Evolutionary conservation across 2,888 invertebrate species (phyloP), one percentile per base, ranked within the genome.

Genomic region (Acleris cristana): DNA sequence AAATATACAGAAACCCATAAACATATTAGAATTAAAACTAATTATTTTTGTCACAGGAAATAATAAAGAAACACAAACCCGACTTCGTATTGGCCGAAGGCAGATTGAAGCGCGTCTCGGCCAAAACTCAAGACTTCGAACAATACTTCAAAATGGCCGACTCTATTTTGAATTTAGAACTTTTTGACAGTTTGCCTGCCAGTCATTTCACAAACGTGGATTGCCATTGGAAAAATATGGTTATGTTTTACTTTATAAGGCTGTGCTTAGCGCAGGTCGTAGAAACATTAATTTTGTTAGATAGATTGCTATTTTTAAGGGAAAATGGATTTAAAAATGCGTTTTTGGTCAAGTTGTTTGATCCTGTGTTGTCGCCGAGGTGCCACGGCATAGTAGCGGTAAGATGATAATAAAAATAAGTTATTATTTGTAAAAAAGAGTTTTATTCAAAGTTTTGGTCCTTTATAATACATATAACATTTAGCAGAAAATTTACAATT

Each of bases 351-450:
- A 95, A 95, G 77, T 87, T 98, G 70, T 98, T 98, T 88, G 96
- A 98, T 91, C 96, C 97, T 7, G 93, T 96, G 0, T 87, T 96
- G 68, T 98, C 98, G 1, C 98, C 98, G 3, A 92, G 98, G 74
- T 97, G 96, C 88, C 96, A 96, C 84, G 95, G 95, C 51, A 93
- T 97, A 76, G 89, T 97, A 64, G 95, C 95, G 73, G 77, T 94
- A 53, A 95, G 94, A 79, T 89, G 79, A 70, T 64, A 68, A 34
- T 53, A 68, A 51, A 21, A 19, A 1, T 10, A 19, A 51, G 10
- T 10, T 26, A 16, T 23, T 26, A 5, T 16, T 0, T 7, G 0
- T 7, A 16, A 16, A 16, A 57, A 0, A n/a, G n/a, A 0, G n/a
- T n/a, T 16, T 45, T 45, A 16, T 45, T 45, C 1, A 1, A 45